Evolutionary conservation across 2,888 invertebrate genomes (phyloP), one percentile per base, ranked within the genome.

Genomic region (Agrotis ipsilon): DNA sequence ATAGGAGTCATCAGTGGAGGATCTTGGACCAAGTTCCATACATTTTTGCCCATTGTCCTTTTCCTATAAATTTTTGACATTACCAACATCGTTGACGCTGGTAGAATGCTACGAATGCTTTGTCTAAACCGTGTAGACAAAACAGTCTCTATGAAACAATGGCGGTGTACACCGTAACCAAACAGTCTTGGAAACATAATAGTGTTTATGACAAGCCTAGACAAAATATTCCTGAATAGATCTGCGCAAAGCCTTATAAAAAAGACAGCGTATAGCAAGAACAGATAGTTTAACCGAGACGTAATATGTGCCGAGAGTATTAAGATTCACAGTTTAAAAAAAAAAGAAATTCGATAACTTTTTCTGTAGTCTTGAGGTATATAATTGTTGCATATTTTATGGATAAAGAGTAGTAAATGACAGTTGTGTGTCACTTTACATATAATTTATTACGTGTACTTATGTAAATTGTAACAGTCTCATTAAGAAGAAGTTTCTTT

Each of bases 401-500:
- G n/a, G 51, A 14, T 27, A 74, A 52, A 32, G 18, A 54, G 52
- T 32, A 51, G 43, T 52, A 57, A 59, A 70, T 65, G n/a, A 43
- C 51, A n/a, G n/a, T n/a, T n/a, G n/a, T n/a, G n/a, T 49, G 14
- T 55, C n/a, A 18, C 48, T 61, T 64, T 57, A 52, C 43, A n/a
- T 48, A 19, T 45, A 60, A 64, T 64, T 67, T 55, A 39, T 24
- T 43, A 27, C 24, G 43, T 51, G 45, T 43, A 16, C 48, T 43
- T 21, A 13, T 5, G 52, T 54, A 64, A 76, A 67, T 64, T 67
- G 55, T 59, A 45, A 49, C 48, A 57, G 49, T 51, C 2, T 48
- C 39, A 46, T 16, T 51, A 14, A 9, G 18, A 63, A 43, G 39
- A 60, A 72, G 16, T 43, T 59, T 81, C 49, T 72, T 75, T 81